A percentile compares a stretch with the other conserved stretches of the same genome.
These are phyloP conservation scores for Melanitta fusca DNA, from an alignment of 2,797 vertebrate species.

Conservation along the genomic window DNA sequence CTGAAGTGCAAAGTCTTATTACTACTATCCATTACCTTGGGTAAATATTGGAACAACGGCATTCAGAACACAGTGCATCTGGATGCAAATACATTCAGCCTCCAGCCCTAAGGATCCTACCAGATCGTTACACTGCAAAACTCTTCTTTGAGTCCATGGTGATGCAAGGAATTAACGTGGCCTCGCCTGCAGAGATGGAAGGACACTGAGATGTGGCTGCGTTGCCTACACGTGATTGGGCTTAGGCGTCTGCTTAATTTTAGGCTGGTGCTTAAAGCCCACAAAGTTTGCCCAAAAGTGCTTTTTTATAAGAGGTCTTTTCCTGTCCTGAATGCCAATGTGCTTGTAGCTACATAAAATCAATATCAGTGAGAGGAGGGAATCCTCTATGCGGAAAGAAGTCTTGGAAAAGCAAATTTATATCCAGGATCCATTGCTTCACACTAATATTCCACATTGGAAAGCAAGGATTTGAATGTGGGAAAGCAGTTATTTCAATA, in stretches of 20 bases:
- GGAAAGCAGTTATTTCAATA: conserved; percentile 74
- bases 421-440: background rate
- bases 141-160: background rate
- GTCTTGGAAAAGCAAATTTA: background rate
- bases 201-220: background rate
- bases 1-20: background rate
- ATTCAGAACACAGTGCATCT: background rate
- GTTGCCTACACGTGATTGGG: background rate
- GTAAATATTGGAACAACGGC: conserved; percentile 2
- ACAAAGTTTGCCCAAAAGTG: background rate
- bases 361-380: background rate
- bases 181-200: background rate
- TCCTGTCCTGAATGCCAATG: background rate
- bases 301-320: background rate
- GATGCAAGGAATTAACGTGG: background rate
- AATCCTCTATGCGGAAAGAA: background rate
- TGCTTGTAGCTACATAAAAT: background rate
- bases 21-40: background rate
- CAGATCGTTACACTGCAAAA: background rate
- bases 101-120: background rate
- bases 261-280: background rate
- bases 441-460: background rate
- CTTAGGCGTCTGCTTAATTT: conserved; percentile 1
- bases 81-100: background rate
- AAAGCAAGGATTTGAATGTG: conserved; percentile 40